phyloP scores from a whole-genome alignment of 2,888 invertebrate species.

The Lamellibrachia columna region DNA sequence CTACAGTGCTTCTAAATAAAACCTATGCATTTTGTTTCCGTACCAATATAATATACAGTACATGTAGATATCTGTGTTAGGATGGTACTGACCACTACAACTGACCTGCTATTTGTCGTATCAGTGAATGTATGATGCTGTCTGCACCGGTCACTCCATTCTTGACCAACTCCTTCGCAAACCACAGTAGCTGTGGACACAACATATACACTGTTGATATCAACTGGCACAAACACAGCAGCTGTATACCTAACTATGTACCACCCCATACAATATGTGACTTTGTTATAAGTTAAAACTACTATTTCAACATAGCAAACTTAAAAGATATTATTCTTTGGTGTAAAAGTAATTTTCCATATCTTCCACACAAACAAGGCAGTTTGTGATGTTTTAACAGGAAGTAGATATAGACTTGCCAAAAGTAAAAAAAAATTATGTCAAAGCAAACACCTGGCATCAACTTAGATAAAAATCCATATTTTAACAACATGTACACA shows the following conservation, averaged over 20 bases:
- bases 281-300: no score
- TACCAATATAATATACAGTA: neutral
- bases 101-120: constrained; percentile 87
- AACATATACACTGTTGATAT: neutral
- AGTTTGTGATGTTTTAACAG: no score
- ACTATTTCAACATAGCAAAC: no score
- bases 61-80: neutral
- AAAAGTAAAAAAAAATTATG: no score
- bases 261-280: neutral
- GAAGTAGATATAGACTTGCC: no score
- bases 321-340: no score
- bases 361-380: no score
- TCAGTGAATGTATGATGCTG: constrained; percentile 87
- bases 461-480: no score
- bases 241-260: neutral
- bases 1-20: neutral
- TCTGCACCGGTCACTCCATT: constrained; percentile 88
- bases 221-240: neutral
- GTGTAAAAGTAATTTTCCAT: no score
- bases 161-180: constrained; percentile 89
- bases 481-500: no score
- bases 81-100: constrained; percentile 7
- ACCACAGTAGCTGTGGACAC: constrained; percentile 81
- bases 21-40: neutral
- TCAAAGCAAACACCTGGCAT: no score